phyloP scores from a whole-genome alignment of 2,888 invertebrate species.

The Drosophila fulvimacula region DNA sequence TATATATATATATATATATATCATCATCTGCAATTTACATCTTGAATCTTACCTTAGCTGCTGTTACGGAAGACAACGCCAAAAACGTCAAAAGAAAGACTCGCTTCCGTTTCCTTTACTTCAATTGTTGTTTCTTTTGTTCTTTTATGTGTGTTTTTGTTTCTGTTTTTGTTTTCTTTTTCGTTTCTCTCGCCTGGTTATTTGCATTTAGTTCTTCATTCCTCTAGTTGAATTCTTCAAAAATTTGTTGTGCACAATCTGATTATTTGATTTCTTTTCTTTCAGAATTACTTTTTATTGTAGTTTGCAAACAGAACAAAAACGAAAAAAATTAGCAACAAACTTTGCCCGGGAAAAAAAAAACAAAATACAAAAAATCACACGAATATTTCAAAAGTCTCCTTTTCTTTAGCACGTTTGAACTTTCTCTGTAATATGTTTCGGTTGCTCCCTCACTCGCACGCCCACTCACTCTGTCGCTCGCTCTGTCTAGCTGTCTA shows the following conservation, averaged over 20 bases:
- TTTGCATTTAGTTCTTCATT: slow-evolving; percentile 48
- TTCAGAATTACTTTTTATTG: slow-evolving; percentile 27
- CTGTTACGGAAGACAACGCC: slow-evolving; percentile 21
- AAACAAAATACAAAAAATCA: slow-evolving; percentile 6
- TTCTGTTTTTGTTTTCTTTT: slow-evolving; percentile 13
- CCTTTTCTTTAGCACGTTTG: slow-evolving; percentile 14
- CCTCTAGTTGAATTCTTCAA: slow-evolving; percentile 29
- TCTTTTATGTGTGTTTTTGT: slow-evolving; percentile 18
- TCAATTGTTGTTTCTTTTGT: slow-evolving; percentile 14
- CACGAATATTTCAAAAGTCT: slow-evolving; percentile 25
- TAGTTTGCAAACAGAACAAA: slow-evolving; percentile 48
- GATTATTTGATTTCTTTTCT: slow-evolving; percentile 8
- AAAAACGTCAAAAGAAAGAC: slow-evolving; percentile 29
- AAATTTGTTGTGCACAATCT: slow-evolving; percentile 18
- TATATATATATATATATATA: not conserved
- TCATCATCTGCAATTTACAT: not conserved
- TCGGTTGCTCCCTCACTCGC: slow-evolving; percentile 3
- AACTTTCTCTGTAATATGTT: slow-evolving; percentile 2
- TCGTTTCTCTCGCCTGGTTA: slow-evolving; percentile 13
- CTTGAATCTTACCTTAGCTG: slow-evolving; percentile 56
- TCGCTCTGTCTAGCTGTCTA: not conserved
- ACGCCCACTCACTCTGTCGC: not conserved
- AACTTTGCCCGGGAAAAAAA: slow-evolving; percentile 9
- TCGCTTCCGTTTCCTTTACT: slow-evolving; percentile 18
- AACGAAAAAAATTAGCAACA: slow-evolving; percentile 27